A percentile compares a stretch with the other conserved stretches of the same genome.
These are phyloP conservation scores for Porites lutea DNA, from an alignment of 64 coral and sea anemone species.

Conservation along the genomic window DNA sequence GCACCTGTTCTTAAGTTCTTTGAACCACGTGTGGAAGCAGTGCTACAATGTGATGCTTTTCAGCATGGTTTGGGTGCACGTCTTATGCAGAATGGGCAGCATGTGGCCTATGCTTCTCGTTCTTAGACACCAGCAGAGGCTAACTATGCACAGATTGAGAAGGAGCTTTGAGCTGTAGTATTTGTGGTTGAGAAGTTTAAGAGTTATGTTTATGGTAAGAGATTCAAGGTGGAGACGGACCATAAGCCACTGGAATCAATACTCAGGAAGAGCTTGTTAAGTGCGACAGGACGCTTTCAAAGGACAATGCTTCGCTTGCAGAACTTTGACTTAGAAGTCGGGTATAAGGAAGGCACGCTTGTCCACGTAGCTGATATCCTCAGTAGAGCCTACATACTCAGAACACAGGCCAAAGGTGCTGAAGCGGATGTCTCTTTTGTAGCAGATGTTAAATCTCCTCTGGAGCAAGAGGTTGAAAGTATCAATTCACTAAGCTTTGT, in stretches of 20 bases:
- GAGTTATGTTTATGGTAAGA: not conserved
- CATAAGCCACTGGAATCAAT: not conserved
- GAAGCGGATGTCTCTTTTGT: slow-evolving; percentile 38
- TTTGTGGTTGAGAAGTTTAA: slow-evolving; percentile 16
- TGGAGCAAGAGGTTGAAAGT: too few species aligned
- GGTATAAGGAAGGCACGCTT: slow-evolving; percentile 35
- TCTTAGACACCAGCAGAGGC: not conserved
- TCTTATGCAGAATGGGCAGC: slow-evolving; percentile 38
- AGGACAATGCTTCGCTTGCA: slow-evolving; percentile 58
- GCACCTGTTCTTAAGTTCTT: slow-evolving; percentile 26
- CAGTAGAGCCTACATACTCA: slow-evolving; percentile 13
- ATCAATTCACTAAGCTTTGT: too few species aligned
- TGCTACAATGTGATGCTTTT: slow-evolving; percentile 39
- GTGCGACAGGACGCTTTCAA: slow-evolving; percentile 1
- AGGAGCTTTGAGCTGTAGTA: not conserved
- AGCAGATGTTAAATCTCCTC: slow-evolving; percentile 30
- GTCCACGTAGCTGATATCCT: slow-evolving; percentile 51
- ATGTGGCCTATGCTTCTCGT: slow-evolving; percentile 9
- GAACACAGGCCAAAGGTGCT: not conserved
- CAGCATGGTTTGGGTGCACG: slow-evolving; percentile 36
- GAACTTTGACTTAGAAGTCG: slow-evolving; percentile 49
- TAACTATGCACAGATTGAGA: slow-evolving; percentile 9
- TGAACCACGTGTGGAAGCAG: not conserved
- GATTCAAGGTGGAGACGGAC: slow-evolving; percentile 20
- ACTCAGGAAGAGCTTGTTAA: slow-evolving; percentile 33